phyloP scores from a whole-genome alignment of 2,888 invertebrate species.

The Spisula solida region DNA sequence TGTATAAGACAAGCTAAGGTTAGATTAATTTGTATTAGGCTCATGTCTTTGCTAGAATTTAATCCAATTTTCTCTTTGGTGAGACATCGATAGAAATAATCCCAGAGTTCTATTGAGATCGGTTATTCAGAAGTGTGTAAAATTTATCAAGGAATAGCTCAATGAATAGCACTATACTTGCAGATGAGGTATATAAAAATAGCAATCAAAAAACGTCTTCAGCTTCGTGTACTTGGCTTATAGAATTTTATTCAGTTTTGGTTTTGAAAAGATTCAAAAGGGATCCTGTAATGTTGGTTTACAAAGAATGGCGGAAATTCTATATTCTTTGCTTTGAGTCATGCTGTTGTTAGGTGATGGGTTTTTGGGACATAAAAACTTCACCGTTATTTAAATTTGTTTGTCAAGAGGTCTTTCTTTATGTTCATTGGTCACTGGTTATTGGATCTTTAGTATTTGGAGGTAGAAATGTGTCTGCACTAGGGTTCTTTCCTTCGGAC shows the following conservation, averaged over 20 bases:
- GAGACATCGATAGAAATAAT: constrained; percentile 13
- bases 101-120: background rate
- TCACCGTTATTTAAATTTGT: constrained; percentile 10
- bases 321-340: background rate
- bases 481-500: background rate
- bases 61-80: constrained; percentile 43
- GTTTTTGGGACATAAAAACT: constrained; percentile 3
- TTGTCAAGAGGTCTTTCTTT: background rate
- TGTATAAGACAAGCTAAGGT: background rate
- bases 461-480: background rate
- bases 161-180: constrained; percentile 9
- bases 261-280: background rate
- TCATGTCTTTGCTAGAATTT: constrained; percentile 11
- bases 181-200: constrained; percentile 22
- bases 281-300: background rate
- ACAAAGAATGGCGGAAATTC: background rate
- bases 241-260: constrained; percentile 13
- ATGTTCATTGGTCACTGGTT: constrained; percentile 8
- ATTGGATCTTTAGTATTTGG: background rate
- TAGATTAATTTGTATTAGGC: constrained; percentile 38
- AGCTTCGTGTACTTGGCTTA: background rate
- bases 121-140: constrained; percentile 26
- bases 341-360: background rate
- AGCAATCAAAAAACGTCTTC: background rate
- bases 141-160: constrained; percentile 26